Evolutionary conservation across 2,888 invertebrate genomes (phyloP).

Genomic region (Platynereis dumerilii): DNA sequence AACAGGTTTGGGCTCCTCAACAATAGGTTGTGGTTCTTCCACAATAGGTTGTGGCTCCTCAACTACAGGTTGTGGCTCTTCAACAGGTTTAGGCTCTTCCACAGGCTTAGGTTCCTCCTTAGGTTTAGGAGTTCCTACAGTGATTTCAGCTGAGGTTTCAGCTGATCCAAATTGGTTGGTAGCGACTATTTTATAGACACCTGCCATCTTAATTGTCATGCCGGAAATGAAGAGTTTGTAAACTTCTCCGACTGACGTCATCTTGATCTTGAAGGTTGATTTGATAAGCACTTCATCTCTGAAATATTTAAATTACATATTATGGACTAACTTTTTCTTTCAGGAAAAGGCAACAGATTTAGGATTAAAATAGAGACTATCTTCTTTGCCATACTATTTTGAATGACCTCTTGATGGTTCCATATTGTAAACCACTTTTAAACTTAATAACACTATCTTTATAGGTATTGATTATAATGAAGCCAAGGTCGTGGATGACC

Average conservation of each 20-base stretch:
- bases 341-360: too few relatives aligned
- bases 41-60: slow-evolving; percentile 62
- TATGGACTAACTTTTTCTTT: too few relatives aligned
- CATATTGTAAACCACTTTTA: too few relatives aligned
- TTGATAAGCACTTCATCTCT: slow-evolving; percentile 83
- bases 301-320: not conserved
- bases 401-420: too few relatives aligned
- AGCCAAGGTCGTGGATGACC: too few relatives aligned
- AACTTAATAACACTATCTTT: too few relatives aligned
- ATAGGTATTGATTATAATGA: too few relatives aligned
- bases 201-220: slow-evolving; percentile 57
- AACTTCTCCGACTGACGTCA: slow-evolving; percentile 70
- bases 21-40: slow-evolving; percentile 25
- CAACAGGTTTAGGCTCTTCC: slow-evolving; percentile 53
- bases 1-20: slow-evolving; percentile 61
- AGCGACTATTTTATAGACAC: slow-evolving; percentile 39
- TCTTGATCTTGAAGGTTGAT: slow-evolving; percentile 77
- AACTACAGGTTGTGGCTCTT: slow-evolving; percentile 79
- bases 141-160: slow-evolving; percentile 67
- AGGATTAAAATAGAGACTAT: too few relatives aligned
- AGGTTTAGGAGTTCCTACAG: slow-evolving; percentile 65
- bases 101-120: slow-evolving; percentile 63
- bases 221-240: slow-evolving; percentile 50
- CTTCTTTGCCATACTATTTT: too few relatives aligned
- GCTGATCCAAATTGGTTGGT: slow-evolving; percentile 35